Evolutionary conservation across 1,140 invertebrate species (phyloP), one percentile per base, ranked within the genome.

Genomic region (Brachionus rubens): DNA sequence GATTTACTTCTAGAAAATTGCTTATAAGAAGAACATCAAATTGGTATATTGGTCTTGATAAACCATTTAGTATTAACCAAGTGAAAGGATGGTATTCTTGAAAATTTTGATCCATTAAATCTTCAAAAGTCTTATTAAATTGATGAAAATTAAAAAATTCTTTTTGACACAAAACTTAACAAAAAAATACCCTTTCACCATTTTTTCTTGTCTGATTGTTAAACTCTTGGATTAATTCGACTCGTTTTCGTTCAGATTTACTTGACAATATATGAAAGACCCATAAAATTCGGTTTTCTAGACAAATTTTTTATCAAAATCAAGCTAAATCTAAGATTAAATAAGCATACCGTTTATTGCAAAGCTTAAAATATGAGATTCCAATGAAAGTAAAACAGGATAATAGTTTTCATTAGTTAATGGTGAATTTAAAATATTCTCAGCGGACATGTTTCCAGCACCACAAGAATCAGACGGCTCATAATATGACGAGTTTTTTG

Each of bases 201-300:
- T 59, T 59, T 33, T 59, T 28, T 9, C 36, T 40, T 33, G 54
- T 33, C 14, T 43, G 36, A 26, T 46, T 28, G 3, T 65, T 16
- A 4, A 24, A 65, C 43, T 65, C 59, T 3, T 36, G 3, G 12
- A 65, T 65, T 14, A 65, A n/a, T 41, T 65, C 59, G 24, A 65
- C 36, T 43, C 59, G 26, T 14, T 65, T 65, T 43, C 16, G 26
- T 43, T 21, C 16, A 24, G 59, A 65, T 41, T 65, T 65, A 12
- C 5, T 65, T 9, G 59, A 65, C 19, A 65, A 24, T 7, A 65
- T 12, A 65, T 65, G 36, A 28, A 65, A 24, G 14, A 65, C 24
- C 59, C 59, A 65, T 24, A 65, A 14, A 7, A 65, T n/a, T 2
- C 59, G 59, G 21, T 65, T 65, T 43, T 65, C 59, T 65, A 65